Evolutionary conservation across 2,113 vertebrate genomes (phyloP).

Genomic region (Addax nasomaculatus): DNA sequence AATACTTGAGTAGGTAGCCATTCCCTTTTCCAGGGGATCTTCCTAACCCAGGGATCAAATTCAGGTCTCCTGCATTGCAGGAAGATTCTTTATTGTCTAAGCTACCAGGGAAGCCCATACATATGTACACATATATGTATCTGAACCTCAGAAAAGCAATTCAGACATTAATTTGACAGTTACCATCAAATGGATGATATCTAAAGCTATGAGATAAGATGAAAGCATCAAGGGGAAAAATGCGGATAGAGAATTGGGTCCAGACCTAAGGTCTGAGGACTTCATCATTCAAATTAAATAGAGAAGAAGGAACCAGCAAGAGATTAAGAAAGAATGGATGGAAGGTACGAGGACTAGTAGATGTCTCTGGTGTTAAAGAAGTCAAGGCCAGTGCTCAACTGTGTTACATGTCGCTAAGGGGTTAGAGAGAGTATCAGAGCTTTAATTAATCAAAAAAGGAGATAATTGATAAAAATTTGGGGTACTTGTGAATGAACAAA

Average conservation of each 20-base stretch:
- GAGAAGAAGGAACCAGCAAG: not conserved
- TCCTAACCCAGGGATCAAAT: not conserved
- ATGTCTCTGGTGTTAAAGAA: not conserved
- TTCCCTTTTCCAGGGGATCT: not conserved
- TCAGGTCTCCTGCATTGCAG: not conserved
- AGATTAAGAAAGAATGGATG: not conserved
- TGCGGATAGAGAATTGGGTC: not conserved
- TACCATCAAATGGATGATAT: not conserved
- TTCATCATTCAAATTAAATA: not conserved
- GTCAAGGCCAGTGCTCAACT: not conserved
- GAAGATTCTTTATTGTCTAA: not conserved
- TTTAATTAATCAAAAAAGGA: not conserved
- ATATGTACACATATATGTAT: not conserved
- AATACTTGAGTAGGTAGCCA: not conserved
- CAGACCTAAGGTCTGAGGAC: not conserved
- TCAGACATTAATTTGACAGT: not conserved
- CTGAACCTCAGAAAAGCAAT: not conserved
- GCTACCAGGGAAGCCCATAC: not conserved
- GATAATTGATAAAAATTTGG: not conserved
- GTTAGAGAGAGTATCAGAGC: not conserved
- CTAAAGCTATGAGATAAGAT: not conserved
- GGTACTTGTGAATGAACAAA: conserved; percentile 12
- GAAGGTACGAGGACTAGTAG: fast-evolving
- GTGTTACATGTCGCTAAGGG: not conserved
- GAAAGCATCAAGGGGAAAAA: not conserved